These are phyloP conservation scores for Leptinotarsa texana DNA, from an alignment of 1,140 invertebrate species.

Conservation along the genomic window DNA sequence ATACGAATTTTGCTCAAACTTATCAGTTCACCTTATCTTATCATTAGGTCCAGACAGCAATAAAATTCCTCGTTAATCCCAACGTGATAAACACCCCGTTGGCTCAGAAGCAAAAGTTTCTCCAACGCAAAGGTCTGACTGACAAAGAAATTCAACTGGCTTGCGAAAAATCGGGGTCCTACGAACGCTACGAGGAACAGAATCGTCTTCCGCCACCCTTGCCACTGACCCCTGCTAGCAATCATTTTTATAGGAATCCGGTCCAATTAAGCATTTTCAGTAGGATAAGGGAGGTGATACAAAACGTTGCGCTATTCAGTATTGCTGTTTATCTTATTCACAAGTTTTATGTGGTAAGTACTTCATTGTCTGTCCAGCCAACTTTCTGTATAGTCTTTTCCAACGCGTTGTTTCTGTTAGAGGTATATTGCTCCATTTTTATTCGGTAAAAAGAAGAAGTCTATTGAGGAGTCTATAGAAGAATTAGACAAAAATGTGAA, in stretches of 20 bases:
- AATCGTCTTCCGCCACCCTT: conserved; percentile 31
- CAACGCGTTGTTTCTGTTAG: conserved; percentile 36
- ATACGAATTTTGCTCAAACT: conserved; percentile 10
- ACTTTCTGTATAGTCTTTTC: background rate
- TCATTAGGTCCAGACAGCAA: conserved; percentile 78
- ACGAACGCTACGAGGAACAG: conserved; percentile 48
- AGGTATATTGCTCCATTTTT: conserved; percentile 52
- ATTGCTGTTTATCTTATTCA: conserved; percentile 72
- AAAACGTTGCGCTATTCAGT: conserved; percentile 70
- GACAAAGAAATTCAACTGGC: conserved; percentile 77
- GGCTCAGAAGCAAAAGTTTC: conserved; percentile 77
- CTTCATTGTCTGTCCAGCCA: background rate
- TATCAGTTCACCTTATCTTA: conserved; percentile 35
- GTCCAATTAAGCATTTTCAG: conserved; percentile 54
- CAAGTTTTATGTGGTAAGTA: conserved; percentile 72
- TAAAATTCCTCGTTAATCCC: conserved; percentile 84
- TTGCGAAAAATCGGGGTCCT: conserved; percentile 65
- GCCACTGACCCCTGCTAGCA: conserved; percentile 27
- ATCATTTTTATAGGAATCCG: conserved; percentile 40
- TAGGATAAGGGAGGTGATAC: conserved; percentile 68
- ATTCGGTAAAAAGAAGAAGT: conserved; percentile 52
- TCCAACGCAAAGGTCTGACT: conserved; percentile 78
- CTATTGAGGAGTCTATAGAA: conserved; percentile 64
- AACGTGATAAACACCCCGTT: conserved; percentile 75
- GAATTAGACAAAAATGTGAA: conserved; percentile 71